Conservation (phyloP, 2,797 vertebrate genomes). For the Lagodon rhomboides region DNA sequence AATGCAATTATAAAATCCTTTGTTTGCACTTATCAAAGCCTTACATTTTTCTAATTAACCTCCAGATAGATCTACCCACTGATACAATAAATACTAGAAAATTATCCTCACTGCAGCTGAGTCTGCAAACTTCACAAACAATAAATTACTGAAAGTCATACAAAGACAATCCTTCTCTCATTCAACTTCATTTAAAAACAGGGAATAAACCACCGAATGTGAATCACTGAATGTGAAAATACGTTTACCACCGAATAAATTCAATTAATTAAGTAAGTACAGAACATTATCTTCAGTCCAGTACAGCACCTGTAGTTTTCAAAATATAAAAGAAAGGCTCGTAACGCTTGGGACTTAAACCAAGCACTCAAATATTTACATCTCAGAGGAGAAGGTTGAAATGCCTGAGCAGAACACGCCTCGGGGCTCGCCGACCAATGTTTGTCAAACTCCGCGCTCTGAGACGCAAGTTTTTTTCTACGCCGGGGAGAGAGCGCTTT, state of each 20-base stretch:
- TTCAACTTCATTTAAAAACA: constrained; percentile 2
- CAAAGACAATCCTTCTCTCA: not conserved
- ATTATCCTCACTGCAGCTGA: too few relatives aligned
- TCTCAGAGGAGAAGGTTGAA: constrained; percentile 51
- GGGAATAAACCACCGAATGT: not conserved
- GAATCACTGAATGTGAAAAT: not conserved
- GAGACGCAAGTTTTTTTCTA: constrained; percentile 35
- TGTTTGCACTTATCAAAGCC: constrained; percentile 4
- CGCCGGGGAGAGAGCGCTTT: constrained; percentile 19
- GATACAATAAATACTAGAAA: constrained; percentile 20
- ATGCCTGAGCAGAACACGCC: constrained; percentile 59
- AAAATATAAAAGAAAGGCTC: constrained; percentile 14
- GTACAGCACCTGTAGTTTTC: constrained; percentile 25
- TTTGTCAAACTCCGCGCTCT: constrained; percentile 44
- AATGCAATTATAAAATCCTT: constrained; percentile 18
- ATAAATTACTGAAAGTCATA: not conserved
- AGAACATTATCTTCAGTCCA: constrained; percentile 1
- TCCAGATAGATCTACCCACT: constrained; percentile 1
- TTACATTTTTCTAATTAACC: constrained; percentile 35
- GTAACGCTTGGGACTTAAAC: constrained; percentile 21
- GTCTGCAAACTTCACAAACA: not conserved
- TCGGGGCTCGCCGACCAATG: constrained; percentile 28
- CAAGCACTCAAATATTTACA: constrained; percentile 64
- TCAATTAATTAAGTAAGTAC: too few relatives aligned
- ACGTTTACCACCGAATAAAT: not conserved